Percentiles rank a stretch among this genome's conserved stretches.
These are phyloP conservation scores for Xenentodon cancila DNA, from an alignment of 2,797 vertebrate species.

Conservation along the genomic window DNA sequence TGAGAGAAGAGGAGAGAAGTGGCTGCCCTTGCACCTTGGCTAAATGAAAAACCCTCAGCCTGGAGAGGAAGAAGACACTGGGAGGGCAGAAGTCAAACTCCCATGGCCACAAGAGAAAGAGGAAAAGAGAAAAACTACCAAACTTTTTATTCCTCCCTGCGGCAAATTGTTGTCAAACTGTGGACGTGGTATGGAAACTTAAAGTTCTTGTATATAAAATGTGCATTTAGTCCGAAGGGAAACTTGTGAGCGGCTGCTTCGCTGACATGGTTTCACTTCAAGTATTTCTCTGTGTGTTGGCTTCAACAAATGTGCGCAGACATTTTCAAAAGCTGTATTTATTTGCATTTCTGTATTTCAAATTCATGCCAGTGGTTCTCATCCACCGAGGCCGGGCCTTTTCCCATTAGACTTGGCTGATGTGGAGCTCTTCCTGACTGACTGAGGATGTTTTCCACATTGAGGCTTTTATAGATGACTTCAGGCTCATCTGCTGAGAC, in stretches of 20 bases:
- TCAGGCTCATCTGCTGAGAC: too few species aligned
- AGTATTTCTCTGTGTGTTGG: neutral
- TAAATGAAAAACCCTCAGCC: constrained; percentile 81
- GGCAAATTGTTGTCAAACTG: constrained; percentile 67
- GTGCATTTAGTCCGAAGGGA: constrained; percentile 35
- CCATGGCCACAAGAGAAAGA: constrained; percentile 57
- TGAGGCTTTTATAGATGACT: too few species aligned
- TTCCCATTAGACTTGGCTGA: too few species aligned
- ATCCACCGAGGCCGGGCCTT: too few species aligned
- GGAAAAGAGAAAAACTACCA: constrained; percentile 56
- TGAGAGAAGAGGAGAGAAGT: constrained; percentile 66
- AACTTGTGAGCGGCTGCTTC: constrained; percentile 41
- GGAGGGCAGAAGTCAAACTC: constrained; percentile 83
- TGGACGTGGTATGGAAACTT: constrained; percentile 62
- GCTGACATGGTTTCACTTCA: constrained; percentile 29
- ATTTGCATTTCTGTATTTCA: too few species aligned
- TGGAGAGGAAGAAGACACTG: constrained; percentile 71
- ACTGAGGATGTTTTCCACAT: too few species aligned
- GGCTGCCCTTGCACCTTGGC: constrained; percentile 80
- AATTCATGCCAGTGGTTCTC: too few species aligned
- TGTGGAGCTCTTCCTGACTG: too few species aligned
- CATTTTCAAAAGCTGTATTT: too few species aligned
- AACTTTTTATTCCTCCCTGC: constrained; percentile 70
- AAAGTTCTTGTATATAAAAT: constrained; percentile 62
- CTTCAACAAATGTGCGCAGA: neutral